A percentile compares a stretch with the other conserved stretches of the same genome.
phyloP scores from a whole-genome alignment of 1,140 invertebrate species.

The Batillaria attramentaria region DNA sequence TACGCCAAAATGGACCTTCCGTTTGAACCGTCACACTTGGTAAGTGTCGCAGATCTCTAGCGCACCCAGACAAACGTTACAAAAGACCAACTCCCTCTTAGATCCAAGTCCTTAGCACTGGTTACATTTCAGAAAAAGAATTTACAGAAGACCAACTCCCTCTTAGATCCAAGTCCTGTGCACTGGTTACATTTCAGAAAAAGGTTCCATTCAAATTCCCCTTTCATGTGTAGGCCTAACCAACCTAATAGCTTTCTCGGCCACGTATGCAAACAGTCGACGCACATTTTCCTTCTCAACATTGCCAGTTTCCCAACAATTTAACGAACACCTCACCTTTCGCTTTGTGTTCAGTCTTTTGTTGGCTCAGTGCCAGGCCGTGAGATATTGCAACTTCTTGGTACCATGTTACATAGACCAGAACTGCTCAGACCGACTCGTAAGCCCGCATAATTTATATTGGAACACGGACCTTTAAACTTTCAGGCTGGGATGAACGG shows the following conservation, averaged over 20 bases:
- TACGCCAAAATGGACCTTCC: slow-evolving; percentile 83
- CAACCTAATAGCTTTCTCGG: background rate
- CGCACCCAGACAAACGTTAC: background rate
- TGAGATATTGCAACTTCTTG: background rate
- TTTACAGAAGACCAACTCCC: background rate
- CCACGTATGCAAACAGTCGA: background rate
- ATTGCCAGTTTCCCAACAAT: background rate
- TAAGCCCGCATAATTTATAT: background rate
- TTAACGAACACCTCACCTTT: background rate
- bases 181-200: background rate
- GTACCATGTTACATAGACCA: background rate
- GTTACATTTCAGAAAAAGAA: background rate
- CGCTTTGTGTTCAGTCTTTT: background rate
- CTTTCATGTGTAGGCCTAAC: background rate
- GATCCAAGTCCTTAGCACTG: too few relatives aligned
- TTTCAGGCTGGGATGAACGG: slow-evolving; percentile 58
- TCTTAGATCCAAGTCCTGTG: too few relatives aligned
- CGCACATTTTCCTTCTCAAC: background rate
- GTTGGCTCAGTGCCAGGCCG: background rate
- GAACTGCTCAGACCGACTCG: background rate
- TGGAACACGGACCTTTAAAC: background rate
- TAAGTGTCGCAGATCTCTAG: background rate
- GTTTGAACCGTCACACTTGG: background rate
- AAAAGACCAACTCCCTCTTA: background rate
- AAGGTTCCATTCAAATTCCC: slow-evolving; percentile 4